Percentiles rank a stretch among this genome's conserved stretches.
Conservation (phyloP, 2,113 vertebrate genomes). For the Gallinago media region DNA sequence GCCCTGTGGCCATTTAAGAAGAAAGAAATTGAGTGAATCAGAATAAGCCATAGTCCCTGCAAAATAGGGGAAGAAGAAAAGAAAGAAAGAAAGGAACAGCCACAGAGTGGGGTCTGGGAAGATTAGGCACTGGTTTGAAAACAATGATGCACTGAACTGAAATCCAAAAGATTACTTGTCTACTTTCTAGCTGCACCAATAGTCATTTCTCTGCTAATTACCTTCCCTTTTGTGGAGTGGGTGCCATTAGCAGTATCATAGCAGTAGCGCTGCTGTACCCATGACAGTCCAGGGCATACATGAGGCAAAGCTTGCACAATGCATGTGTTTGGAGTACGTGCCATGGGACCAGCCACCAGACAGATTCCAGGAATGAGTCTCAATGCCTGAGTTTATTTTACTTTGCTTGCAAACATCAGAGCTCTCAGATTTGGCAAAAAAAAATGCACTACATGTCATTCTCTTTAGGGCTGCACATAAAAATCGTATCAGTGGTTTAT, state of each 20-base stretch:
- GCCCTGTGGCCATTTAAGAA: not conserved
- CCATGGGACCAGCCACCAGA: not conserved
- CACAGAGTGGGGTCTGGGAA: not conserved
- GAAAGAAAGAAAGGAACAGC: conserved; percentile 35
- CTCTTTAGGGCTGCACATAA: not conserved
- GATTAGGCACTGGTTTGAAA: conserved; percentile 34
- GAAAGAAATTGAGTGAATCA: conserved; percentile 25
- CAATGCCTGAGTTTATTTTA: not conserved
- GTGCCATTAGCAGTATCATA: not conserved
- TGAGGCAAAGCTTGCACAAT: not conserved
- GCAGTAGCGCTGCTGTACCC: not conserved
- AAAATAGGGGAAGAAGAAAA: not conserved
- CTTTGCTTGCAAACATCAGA: conserved; percentile 34
- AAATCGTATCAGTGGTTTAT: not conserved
- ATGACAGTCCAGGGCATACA: not conserved
- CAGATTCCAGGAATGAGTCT: not conserved
- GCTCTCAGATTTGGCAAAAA: not conserved
- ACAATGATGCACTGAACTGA: conserved; percentile 4
- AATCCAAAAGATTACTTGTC: conserved; percentile 23
- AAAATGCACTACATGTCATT: not conserved
- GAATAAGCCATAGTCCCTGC: conserved; percentile 16
- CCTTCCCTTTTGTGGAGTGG: not conserved
- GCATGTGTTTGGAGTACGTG: not conserved
- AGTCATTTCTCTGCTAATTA: conserved; percentile 49
- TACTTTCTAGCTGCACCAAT: conserved; percentile 12